Evolutionary conservation across 2,113 vertebrate genomes (phyloP).

Genomic region (Prietella phreatophila): DNA sequence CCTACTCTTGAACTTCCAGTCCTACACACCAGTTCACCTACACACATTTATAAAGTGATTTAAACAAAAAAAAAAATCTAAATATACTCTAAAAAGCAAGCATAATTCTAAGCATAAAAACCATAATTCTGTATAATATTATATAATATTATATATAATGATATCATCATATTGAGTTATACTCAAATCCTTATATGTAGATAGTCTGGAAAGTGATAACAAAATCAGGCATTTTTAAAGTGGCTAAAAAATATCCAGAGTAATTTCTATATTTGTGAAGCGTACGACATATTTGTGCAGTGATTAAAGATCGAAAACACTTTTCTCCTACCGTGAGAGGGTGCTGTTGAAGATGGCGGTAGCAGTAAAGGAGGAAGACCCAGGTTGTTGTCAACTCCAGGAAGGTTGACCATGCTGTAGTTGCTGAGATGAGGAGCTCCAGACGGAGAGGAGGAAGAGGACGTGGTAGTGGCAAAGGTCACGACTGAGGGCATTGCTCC

Average conservation of each 20-base stretch:
- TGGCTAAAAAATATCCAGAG: background rate
- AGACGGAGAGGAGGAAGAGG: constrained; percentile 48
- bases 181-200: background rate
- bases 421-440: constrained; percentile 88
- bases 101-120: background rate
- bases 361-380: constrained; percentile 91
- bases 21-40: background rate
- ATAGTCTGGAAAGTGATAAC: background rate
- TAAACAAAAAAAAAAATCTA: background rate
- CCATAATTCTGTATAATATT: background rate
- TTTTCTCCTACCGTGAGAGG: constrained; percentile 78
- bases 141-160: background rate
- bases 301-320: background rate
- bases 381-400: constrained; percentile 82
- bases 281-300: background rate
- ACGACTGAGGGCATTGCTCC: constrained; percentile 68
- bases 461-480: constrained; percentile 81
- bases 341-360: constrained; percentile 83
- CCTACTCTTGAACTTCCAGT: background rate
- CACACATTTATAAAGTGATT: background rate
- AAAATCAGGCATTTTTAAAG: background rate
- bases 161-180: background rate
- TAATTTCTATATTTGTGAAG: background rate
- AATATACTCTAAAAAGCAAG: background rate
- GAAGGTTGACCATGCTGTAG: constrained; percentile 92